A percentile compares a stretch with the other conserved stretches of the same genome.
These are phyloP conservation scores for Salpingus planirostris DNA, from an alignment of 2,888 invertebrate species.

Conservation along the genomic window DNA sequence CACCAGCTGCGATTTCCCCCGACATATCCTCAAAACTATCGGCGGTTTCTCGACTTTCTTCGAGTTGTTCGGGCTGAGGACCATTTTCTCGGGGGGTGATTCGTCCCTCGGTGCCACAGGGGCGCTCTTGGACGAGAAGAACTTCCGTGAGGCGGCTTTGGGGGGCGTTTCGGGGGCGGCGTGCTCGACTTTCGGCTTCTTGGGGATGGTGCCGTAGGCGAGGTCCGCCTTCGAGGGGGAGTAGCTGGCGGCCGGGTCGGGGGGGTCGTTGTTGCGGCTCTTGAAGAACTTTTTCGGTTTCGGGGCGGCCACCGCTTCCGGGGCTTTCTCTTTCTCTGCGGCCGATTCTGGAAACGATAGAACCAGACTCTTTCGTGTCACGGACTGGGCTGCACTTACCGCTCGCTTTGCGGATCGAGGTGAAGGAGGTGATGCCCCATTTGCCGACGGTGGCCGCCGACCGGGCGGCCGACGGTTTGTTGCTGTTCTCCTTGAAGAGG, in stretches of 20 bases:
- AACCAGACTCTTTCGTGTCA: not conserved
- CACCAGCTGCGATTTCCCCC: constrained; percentile 53
- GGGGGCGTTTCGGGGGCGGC: constrained; percentile 6
- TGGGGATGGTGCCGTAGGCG: constrained; percentile 22
- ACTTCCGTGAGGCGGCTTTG: constrained; percentile 22
- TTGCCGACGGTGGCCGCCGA: constrained; percentile 87
- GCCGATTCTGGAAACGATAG: not conserved
- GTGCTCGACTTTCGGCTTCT: constrained; percentile 18
- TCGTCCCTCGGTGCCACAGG: constrained; percentile 5
- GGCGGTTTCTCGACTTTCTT: constrained; percentile 50
- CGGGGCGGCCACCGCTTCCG: constrained; percentile 37
- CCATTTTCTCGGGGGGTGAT: constrained; percentile 28
- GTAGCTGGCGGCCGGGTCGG: constrained; percentile 45
- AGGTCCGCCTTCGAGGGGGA: constrained; percentile 18
- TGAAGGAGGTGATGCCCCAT: constrained; percentile 92
- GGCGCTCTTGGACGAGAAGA: constrained; percentile 35
- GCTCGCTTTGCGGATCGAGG: constrained; percentile 75
- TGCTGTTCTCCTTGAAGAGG: constrained; percentile 66
- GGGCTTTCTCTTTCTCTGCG: constrained; percentile 14
- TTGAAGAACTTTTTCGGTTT: constrained; percentile 89
- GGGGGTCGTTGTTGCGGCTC: constrained; percentile 63
- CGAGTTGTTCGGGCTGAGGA: constrained; percentile 32
- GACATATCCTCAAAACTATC: constrained; percentile 80
- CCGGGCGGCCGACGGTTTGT: constrained; percentile 79
- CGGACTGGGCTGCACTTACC: constrained; percentile 42